phyloP scores from a whole-genome alignment of 2,113 vertebrate species.

The Osmerus eperlanus region DNA sequence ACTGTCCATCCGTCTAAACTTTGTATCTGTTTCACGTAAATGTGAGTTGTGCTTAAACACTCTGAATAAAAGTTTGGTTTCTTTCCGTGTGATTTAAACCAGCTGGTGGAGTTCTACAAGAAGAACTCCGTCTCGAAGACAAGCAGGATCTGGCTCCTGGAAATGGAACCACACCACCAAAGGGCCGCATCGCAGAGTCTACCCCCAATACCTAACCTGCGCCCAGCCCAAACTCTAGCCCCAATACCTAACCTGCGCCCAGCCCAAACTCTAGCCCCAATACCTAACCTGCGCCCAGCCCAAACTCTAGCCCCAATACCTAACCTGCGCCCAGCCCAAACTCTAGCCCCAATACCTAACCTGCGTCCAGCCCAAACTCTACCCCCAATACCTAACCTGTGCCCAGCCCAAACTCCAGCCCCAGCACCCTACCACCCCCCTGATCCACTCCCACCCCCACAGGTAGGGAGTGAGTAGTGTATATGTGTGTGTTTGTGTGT shows the following conservation, averaged over 20 bases:
- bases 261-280: not conserved
- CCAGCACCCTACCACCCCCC: not conserved
- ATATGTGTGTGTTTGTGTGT: not conserved
- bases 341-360: not conserved
- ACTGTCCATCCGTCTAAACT: too few species aligned
- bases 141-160: conserved; percentile 73
- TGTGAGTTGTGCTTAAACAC: too few species aligned
- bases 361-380: not conserved
- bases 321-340: not conserved
- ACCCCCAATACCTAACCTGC: not conserved
- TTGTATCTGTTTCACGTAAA: too few species aligned
- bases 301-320: not conserved
- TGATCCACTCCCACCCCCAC: conserved; percentile 8
- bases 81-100: conserved; percentile 41
- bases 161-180: conserved; percentile 52
- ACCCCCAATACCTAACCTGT: not conserved
- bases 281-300: not conserved
- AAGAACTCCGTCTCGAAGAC: conserved; percentile 79
- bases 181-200: not conserved
- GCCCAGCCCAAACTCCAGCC: not conserved
- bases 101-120: conserved; percentile 84
- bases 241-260: not conserved
- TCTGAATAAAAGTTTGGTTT: too few species aligned
- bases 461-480: conserved; percentile 13
- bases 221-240: not conserved